phyloP scores from a whole-genome alignment of 2,113 vertebrate genomes.

The Hemichromis elongatus region DNA sequence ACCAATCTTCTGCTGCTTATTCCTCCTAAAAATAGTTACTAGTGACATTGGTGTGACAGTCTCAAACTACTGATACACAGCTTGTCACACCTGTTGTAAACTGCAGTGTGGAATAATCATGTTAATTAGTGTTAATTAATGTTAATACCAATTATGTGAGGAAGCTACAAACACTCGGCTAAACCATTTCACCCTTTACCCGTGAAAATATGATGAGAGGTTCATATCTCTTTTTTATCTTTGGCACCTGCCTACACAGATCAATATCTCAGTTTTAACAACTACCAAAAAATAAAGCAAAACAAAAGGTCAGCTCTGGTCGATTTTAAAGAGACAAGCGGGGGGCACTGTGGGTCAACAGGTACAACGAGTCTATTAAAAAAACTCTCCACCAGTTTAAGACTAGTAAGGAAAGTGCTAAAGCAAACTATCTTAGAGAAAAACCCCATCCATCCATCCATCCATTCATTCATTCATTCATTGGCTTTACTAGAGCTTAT shows the following conservation, averaged over 20 bases:
- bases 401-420: background rate
- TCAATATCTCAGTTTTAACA: background rate
- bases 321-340: background rate
- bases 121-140: background rate
- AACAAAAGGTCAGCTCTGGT: background rate
- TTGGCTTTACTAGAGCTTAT: background rate
- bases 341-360: background rate
- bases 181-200: background rate
- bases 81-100: background rate
- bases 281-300: background rate
- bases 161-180: background rate
- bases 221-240: background rate
- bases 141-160: background rate
- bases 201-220: background rate
- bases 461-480: background rate
- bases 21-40: background rate
- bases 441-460: background rate
- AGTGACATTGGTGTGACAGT: background rate
- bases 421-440: background rate
- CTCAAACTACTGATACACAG: background rate
- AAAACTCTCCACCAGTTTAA: background rate
- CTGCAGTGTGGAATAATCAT: background rate
- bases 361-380: background rate
- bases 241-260: background rate
- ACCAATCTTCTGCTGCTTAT: background rate